These are phyloP conservation scores for Caenorhabditis sp. DNA, from an alignment of 2,888 invertebrate species.

Conservation along the genomic window DNA sequence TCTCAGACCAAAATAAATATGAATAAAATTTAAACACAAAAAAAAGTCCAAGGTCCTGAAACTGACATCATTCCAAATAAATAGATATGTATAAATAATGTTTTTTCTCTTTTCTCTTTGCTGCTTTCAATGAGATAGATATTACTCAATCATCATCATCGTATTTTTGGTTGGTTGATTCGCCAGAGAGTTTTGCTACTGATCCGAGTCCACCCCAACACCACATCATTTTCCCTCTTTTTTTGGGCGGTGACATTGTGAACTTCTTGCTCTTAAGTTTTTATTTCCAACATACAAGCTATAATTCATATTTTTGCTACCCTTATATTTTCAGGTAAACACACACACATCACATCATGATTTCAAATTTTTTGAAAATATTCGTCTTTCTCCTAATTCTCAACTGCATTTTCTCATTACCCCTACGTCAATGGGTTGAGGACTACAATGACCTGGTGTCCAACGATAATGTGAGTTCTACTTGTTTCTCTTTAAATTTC, in stretches of 20 bases:
- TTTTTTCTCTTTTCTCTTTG: neutral
- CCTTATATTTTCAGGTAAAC: neutral
- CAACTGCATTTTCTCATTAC: neutral
- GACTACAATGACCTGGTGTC: neutral
- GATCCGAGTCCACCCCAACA: neutral
- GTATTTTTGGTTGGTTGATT: neutral
- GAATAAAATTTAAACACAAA: neutral
- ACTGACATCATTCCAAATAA: neutral
- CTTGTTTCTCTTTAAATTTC: neutral
- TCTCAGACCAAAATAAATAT: no score
- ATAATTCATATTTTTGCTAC: no score
- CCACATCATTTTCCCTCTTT: neutral
- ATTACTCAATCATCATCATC: slow-evolving; percentile 1
- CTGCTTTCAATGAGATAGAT: neutral
- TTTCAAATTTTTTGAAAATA: neutral
- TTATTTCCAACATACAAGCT: no score
- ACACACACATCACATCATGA: neutral
- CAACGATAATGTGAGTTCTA: neutral
- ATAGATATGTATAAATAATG: no score
- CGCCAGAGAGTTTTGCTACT: neutral
- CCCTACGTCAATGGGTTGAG: neutral
- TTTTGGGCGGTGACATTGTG: neutral
- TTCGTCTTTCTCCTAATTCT: neutral
- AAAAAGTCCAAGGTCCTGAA: neutral
- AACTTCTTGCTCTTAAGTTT: no score